A percentile compares a stretch with the other conserved stretches of the same genome.
phyloP scores from a whole-genome alignment of 2,113 vertebrate genomes.

The Sinocyclocheilus rhinocerous region DNA sequence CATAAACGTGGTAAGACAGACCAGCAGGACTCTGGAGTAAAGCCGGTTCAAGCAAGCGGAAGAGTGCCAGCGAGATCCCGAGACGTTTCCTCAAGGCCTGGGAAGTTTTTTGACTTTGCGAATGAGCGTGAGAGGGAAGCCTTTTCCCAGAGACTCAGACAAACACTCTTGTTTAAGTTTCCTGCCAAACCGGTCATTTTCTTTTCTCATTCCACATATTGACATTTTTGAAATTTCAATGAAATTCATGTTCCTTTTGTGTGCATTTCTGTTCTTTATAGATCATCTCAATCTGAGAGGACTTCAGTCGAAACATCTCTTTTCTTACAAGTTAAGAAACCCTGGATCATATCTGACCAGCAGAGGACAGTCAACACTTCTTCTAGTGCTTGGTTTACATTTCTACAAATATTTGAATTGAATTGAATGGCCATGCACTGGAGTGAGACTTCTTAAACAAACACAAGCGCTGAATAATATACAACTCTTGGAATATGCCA shows the following conservation, averaged over 20 bases:
- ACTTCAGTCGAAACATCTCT: neutral
- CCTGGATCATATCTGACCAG: neutral
- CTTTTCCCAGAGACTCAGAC: slow-evolving; percentile 58
- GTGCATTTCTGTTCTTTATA: neutral
- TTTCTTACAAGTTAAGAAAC: too few relatives aligned
- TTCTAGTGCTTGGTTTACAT: neutral
- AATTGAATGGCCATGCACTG: neutral
- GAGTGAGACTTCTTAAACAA: neutral
- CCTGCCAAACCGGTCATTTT: slow-evolving; percentile 48
- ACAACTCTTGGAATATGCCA: neutral
- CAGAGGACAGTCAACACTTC: neutral
- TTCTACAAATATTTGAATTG: neutral
- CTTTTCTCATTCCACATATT: neutral
- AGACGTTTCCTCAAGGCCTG: neutral
- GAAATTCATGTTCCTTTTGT: too few relatives aligned
- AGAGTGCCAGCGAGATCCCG: neutral
- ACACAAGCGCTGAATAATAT: neutral
- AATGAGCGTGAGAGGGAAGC: slow-evolving; percentile 47
- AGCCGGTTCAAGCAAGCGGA: neutral
- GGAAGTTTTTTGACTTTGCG: slow-evolving; percentile 69
- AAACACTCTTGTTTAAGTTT: slow-evolving; percentile 49
- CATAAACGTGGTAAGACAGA: neutral
- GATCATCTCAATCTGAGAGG: neutral
- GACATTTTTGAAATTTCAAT: neutral
- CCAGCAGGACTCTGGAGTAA: neutral